Evolutionary conservation across 35 echinoderm and acorn worm genomes (phyloP).

Genomic region (Ophioderma brevispina): DNA sequence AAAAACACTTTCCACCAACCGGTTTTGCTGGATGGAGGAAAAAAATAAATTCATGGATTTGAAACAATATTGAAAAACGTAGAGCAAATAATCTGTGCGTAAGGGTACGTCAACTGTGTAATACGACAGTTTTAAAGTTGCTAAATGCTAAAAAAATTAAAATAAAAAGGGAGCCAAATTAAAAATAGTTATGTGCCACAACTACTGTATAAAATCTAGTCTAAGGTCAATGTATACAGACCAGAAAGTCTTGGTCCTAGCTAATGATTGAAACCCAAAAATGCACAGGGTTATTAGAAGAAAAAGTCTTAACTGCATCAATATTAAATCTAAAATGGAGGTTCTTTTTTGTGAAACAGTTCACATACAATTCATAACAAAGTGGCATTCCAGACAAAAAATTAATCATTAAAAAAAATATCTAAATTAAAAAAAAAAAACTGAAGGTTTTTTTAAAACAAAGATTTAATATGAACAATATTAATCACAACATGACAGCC

Average conservation of each 20-base stretch:
- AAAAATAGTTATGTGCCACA: not conserved
- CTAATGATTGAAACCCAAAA: not conserved
- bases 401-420: not conserved
- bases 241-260: not conserved
- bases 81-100: not conserved
- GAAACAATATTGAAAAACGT: not conserved
- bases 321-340: too few relatives aligned
- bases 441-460: not conserved
- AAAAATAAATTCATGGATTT: too few relatives aligned
- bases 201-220: constrained; percentile 7
- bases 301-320: not conserved
- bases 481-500: not conserved
- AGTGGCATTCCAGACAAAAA: too few relatives aligned
- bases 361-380: too few relatives aligned
- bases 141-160: not conserved
- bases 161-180: not conserved
- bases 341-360: too few relatives aligned
- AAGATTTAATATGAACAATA: not conserved
- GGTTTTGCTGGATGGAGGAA: too few relatives aligned
- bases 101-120: not conserved
- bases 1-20: too few relatives aligned
- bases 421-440: not conserved
- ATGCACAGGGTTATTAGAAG: not conserved
- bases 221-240: not conserved
- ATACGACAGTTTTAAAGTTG: not conserved